Conservation (phyloP, 1,140 invertebrate genomes). For the Pogonognathellus flavescens region DNA sequence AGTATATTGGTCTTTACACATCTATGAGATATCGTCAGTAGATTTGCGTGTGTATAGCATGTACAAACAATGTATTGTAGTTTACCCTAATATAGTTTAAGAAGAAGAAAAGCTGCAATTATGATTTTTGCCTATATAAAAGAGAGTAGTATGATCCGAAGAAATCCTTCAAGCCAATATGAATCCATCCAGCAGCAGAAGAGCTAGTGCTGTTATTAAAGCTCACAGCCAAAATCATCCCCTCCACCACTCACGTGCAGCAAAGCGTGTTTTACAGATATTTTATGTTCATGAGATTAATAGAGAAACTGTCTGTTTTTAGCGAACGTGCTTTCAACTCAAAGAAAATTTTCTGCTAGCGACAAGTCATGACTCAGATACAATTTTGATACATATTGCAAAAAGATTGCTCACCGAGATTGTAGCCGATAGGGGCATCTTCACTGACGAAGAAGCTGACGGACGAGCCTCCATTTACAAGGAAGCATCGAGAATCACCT, state of each 20-base stretch:
- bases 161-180: background rate
- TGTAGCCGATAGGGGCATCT: constrained; percentile 82
- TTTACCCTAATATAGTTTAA: background rate
- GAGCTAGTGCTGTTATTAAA: background rate
- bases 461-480: constrained; percentile 89
- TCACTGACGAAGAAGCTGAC: constrained; percentile 92
- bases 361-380: constrained; percentile 40
- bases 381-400: constrained; percentile 51
- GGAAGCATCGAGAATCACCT: constrained; percentile 78
- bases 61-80: background rate
- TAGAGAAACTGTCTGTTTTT: constrained; percentile 45
- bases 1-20: too few species aligned
- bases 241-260: constrained; percentile 44
- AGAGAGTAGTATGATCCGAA: constrained; percentile 9
- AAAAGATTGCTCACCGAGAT: constrained; percentile 75
- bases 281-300: constrained; percentile 36
- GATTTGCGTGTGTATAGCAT: background rate
- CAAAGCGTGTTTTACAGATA: constrained; percentile 50
- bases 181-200: background rate
- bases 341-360: constrained; percentile 37
- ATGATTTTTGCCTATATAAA: background rate
- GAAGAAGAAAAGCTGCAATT: background rate
- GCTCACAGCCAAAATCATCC: constrained; percentile 43
- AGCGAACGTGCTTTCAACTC: constrained; percentile 4
- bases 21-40: background rate